Percentiles rank a stretch among this genome's conserved stretches.
Conservation (phyloP, 1,140 invertebrate species). For the Drosophila nigromelanica region DNA sequence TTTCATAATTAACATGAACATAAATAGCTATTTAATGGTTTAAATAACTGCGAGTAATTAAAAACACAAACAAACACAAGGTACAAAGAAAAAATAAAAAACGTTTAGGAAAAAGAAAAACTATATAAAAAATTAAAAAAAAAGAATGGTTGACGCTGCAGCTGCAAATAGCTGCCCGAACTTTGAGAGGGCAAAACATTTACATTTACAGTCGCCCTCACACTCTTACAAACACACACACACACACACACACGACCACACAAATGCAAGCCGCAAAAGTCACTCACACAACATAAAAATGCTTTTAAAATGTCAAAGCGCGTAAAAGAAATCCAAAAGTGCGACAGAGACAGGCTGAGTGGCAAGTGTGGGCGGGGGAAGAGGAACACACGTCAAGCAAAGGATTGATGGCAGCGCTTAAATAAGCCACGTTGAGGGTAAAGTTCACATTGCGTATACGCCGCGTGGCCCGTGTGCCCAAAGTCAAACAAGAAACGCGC, state of each 20-base stretch:
- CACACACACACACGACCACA: conserved; percentile 1
- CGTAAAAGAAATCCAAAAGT: conserved; percentile 54
- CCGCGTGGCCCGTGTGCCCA: conserved; percentile 44
- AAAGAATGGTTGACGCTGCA: conserved; percentile 12
- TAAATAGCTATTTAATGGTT: conserved; percentile 73
- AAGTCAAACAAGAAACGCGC: conserved; percentile 58
- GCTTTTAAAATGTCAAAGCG: conserved; percentile 83
- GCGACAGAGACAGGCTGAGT: background rate
- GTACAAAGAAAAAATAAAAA: conserved; percentile 36
- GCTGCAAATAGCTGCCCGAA: conserved; percentile 21
- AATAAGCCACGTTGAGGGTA: conserved; percentile 49
- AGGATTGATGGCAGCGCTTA: conserved; percentile 75
- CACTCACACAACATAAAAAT: conserved; percentile 74
- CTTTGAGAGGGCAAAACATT: conserved; percentile 46
- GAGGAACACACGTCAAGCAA: conserved; percentile 47
- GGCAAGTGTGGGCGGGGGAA: background rate
- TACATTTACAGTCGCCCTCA: conserved; percentile 32
- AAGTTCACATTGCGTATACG: conserved; percentile 78
- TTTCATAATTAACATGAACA: conserved; percentile 65
- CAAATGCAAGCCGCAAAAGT: conserved; percentile 65
- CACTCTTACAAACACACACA: conserved; percentile 10
- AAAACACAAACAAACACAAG: conserved; percentile 43
- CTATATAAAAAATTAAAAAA: conserved; percentile 28
- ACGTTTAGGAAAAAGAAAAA: conserved; percentile 35
- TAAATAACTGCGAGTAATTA: conserved; percentile 68